These are phyloP conservation scores for Myotis lucifugus DNA, from an alignment of 2,113 vertebrate genomes.

Conservation along the genomic window DNA sequence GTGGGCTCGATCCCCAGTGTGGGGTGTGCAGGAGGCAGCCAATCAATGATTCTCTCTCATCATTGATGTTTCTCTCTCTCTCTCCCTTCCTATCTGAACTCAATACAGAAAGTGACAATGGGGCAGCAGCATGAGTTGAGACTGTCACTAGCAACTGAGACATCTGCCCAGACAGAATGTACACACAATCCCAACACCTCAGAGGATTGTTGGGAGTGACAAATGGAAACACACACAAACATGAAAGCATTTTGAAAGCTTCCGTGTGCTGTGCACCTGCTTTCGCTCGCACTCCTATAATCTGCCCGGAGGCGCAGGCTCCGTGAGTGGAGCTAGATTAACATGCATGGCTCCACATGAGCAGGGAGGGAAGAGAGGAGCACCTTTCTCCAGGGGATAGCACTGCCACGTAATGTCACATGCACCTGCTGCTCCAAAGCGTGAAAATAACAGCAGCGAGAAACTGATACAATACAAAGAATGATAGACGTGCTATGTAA, in stretches of 20 bases:
- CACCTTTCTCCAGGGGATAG: not conserved
- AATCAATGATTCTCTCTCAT: too few species aligned
- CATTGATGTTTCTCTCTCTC: too few species aligned
- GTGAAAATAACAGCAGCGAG: not conserved
- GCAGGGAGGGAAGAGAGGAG: not conserved
- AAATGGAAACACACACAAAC: not conserved
- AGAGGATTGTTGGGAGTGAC: not conserved
- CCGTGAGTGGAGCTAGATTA: not conserved
- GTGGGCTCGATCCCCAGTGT: too few species aligned
- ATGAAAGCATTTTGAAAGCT: not conserved
- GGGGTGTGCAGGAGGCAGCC: too few species aligned
- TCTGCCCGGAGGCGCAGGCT: not conserved
- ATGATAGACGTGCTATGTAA: not conserved
- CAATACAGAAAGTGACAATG: not conserved
- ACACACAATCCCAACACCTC: not conserved
- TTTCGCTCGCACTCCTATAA: not conserved
- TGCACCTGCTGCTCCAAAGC: not conserved
- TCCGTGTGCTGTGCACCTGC: fast-evolving
- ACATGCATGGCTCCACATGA: not conserved
- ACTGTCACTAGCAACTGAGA: not conserved
- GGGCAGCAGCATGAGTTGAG: not conserved
- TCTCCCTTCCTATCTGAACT: too few species aligned
- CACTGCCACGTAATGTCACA: not conserved
- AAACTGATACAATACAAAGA: not conserved
- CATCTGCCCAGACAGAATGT: not conserved